Percentiles rank a stretch among this genome's conserved stretches.
phyloP scores from a whole-genome alignment of 1,140 invertebrate species.

The Pseudomyrmex cubaensis region DNA sequence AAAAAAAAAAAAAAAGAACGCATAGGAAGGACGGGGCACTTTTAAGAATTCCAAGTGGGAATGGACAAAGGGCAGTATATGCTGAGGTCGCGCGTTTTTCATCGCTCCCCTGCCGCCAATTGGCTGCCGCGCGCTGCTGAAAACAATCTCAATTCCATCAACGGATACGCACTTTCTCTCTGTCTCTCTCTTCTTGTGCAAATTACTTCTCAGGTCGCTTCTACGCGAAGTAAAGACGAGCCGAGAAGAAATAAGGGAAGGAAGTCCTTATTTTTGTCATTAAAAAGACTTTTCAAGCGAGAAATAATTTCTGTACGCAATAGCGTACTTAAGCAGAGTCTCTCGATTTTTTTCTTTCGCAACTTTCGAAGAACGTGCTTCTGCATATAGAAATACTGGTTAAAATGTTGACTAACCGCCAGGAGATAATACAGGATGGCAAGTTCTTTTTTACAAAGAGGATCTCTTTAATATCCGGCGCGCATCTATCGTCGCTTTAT shows the following conservation, averaged over 20 bases:
- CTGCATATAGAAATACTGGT: background rate
- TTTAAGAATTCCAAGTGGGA: slow-evolving; percentile 80
- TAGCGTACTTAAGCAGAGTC: background rate
- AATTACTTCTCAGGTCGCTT: slow-evolving; percentile 40
- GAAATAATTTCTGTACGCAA: background rate
- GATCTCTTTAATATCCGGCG: slow-evolving; percentile 26
- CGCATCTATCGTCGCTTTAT: slow-evolving; percentile 8
- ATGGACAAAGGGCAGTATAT: slow-evolving; percentile 79
- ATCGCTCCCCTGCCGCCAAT: slow-evolving; percentile 59
- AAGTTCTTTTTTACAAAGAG: background rate
- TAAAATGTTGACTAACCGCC: background rate
- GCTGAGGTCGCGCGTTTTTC: slow-evolving; percentile 70
- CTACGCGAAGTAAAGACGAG: slow-evolving; percentile 16
- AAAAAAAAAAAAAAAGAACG: slow-evolving; percentile 60
- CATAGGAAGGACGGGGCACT: slow-evolving; percentile 66
- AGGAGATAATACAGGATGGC: background rate
- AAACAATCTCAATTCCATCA: slow-evolving; percentile 73
- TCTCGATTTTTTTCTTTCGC: background rate
- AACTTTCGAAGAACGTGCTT: background rate
- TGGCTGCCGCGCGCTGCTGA: slow-evolving; percentile 58
- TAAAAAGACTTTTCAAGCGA: background rate
- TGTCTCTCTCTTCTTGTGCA: slow-evolving; percentile 7
- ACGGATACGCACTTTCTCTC: slow-evolving; percentile 53
- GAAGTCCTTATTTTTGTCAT: slow-evolving; percentile 6
- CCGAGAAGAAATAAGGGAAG: background rate